phyloP scores from a whole-genome alignment of 2,888 invertebrate species.

The Heteromurus nitidus region DNA sequence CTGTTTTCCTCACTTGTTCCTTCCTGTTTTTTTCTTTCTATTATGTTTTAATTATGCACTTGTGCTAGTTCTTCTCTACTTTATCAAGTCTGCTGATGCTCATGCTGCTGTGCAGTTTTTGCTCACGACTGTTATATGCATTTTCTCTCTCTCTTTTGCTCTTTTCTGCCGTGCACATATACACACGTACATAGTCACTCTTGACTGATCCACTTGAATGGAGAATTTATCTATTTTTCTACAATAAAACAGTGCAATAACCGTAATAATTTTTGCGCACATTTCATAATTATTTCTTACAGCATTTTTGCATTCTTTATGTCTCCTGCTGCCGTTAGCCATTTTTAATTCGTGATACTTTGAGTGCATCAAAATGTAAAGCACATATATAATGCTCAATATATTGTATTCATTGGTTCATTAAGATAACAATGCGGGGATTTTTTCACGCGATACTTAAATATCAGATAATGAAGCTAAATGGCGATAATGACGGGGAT shows the following conservation, averaged over 20 bases:
- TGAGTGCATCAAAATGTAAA: neutral
- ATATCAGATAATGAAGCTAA: constrained; percentile 1
- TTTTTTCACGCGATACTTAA: constrained; percentile 1
- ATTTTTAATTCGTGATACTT: neutral
- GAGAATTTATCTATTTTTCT: neutral
- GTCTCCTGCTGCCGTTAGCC: neutral
- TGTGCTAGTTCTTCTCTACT: neutral
- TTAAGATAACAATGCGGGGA: neutral
- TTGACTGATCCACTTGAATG: neutral
- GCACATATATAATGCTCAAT: neutral
- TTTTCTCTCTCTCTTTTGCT: neutral
- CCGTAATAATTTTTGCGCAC: too few species aligned
- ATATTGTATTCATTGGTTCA: neutral
- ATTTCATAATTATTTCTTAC: too few species aligned
- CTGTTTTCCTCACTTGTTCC: constrained; percentile 11
- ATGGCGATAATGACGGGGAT: constrained; percentile 1
- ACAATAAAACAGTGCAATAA: neutral
- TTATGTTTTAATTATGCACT: neutral
- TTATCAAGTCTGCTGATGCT: too few species aligned
- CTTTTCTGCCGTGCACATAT: too few species aligned
- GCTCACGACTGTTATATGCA: too few species aligned
- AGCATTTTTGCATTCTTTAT: neutral
- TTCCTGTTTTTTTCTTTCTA: neutral
- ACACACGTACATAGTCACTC: neutral
- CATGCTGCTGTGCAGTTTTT: too few species aligned